Base-by-base conservation (phyloP, 2,113 vertebrate species). In the Varanus komodoensis region DNA sequence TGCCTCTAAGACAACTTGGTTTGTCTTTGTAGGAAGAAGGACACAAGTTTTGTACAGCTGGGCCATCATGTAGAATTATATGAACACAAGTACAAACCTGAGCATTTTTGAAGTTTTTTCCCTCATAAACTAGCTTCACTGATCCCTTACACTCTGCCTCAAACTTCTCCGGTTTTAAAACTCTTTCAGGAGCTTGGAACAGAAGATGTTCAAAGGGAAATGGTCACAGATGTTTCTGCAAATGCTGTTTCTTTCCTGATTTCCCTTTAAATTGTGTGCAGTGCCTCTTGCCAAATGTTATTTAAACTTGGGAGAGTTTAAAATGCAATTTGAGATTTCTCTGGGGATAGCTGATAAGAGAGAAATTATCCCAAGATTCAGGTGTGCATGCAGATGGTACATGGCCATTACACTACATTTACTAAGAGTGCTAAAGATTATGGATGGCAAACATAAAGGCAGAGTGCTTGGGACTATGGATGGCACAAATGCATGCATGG, bases 221-320 rank as follows among this genome's bases (percentile, higher is more conserved):
- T 17, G 32, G 68, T 50, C 83, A 68, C 64, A 71, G 44, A 68
- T 73, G 44, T 85, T 52, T 69, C 83, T 71, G 29, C 52, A 21
- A 23, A 21, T 71, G 14, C 25, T 21, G 83, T 29, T 71, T 73
- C 67, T 85, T 71, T 71, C 67, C 19, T 15, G 71, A 32, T 85
- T 44, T 29, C 68, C 23, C 27, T 85, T 71, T 71, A 85, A 85
- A 71, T 85, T 7, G 38, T 71, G 17, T 9, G 7, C 14, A 14
- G 44, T 23, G 9, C n/a, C 38, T 23, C 50, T 52, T 7, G 21
- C 23, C 61, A 25, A 83, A 67, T 68, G 82, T 69, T 69, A 52
- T 84, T 84, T 84, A 84, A 68, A 68, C 38, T 48, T 34, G 23
- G 78, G 50, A 52, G 78, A 50, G 78, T 82, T 82, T 83, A 83